A percentile compares a stretch with the other conserved stretches of the same genome.
Evolutionary conservation across 2,888 invertebrate species (phyloP).

Genomic region (Chrysolina americana): DNA sequence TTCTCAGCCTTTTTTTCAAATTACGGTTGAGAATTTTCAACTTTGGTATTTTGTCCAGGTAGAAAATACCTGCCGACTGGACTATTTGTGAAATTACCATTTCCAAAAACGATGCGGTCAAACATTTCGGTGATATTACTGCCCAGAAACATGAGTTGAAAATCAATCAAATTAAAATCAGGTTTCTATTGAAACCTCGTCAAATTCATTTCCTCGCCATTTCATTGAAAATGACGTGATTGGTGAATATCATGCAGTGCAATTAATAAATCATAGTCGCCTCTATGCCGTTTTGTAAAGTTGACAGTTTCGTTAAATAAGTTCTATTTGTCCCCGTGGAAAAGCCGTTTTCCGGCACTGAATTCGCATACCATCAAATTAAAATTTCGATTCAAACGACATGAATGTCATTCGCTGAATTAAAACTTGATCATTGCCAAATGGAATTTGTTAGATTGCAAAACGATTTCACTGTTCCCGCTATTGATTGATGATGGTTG

Average conservation of each 20-base stretch:
- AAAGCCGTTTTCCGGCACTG: conserved; percentile 5
- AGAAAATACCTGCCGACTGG: too few species aligned
- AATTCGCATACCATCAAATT: conserved; percentile 17
- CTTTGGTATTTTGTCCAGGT: too few species aligned
- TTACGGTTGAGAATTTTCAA: too few species aligned
- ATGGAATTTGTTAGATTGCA: conserved; percentile 23
- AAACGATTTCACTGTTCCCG: conserved; percentile 3
- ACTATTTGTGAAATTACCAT: too few species aligned
- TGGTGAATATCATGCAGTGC: conserved; percentile 11
- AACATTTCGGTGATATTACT: too few species aligned
- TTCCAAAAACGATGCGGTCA: too few species aligned
- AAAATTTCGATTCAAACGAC: conserved; percentile 12
- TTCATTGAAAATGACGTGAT: neutral
- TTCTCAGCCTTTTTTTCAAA: too few species aligned
- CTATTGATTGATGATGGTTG: conserved; percentile 9
- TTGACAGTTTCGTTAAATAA: conserved; percentile 7
- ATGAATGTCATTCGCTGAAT: conserved; percentile 6
- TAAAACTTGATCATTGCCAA: conserved; percentile 9
- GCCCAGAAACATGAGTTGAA: too few species aligned
- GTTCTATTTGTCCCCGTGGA: conserved; percentile 13
- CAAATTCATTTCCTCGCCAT: neutral
- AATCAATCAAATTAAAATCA: neutral
- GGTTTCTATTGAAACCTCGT: neutral
- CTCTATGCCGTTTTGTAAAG: neutral
- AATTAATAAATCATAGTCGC: conserved; percentile 4